phyloP scores from a whole-genome alignment of 2,113 vertebrate species.

The Paralichthys olivaceus region DNA sequence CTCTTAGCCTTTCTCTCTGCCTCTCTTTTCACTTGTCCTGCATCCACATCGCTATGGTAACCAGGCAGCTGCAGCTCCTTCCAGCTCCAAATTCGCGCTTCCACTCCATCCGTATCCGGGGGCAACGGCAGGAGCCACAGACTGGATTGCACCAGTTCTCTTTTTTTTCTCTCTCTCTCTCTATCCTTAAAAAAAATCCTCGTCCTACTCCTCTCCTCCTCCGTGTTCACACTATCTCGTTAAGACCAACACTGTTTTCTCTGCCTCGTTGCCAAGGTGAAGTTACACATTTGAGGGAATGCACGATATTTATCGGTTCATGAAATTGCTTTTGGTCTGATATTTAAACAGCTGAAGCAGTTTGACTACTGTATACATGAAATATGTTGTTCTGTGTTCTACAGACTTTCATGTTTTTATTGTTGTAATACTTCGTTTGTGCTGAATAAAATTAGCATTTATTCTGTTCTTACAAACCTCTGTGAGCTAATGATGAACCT shows the following conservation, averaged over 20 bases:
- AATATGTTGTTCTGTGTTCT: background rate
- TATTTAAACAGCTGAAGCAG: background rate
- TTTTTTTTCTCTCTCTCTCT: slow-evolving; percentile 47
- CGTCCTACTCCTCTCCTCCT: slow-evolving; percentile 46
- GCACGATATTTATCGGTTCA: slow-evolving; percentile 31
- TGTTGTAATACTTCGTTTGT: background rate
- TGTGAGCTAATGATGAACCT: slow-evolving; percentile 2
- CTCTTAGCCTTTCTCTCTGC: slow-evolving; percentile 55
- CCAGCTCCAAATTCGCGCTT: slow-evolving; percentile 80
- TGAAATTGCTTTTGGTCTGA: background rate
- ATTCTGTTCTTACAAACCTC: background rate
- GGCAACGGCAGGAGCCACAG: slow-evolving; percentile 85
- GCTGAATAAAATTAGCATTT: slow-evolving; percentile 24
- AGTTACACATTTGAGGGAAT: slow-evolving; percentile 26
- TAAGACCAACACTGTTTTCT: slow-evolving; percentile 39
- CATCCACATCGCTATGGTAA: slow-evolving; percentile 87
- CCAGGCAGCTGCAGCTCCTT: slow-evolving; percentile 80
- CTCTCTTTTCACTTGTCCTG: slow-evolving; percentile 64
- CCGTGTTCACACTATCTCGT: slow-evolving; percentile 46
- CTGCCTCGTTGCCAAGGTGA: slow-evolving; percentile 52
- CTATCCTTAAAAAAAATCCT: slow-evolving; percentile 42
- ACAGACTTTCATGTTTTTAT: background rate
- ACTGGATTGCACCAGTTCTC: slow-evolving; percentile 82
- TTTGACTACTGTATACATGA: background rate
- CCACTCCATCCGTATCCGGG: slow-evolving; percentile 86